Evolutionary conservation across 2,113 vertebrate species (phyloP), one percentile per base, ranked within the genome.

Genomic region (Upupa epops): DNA sequence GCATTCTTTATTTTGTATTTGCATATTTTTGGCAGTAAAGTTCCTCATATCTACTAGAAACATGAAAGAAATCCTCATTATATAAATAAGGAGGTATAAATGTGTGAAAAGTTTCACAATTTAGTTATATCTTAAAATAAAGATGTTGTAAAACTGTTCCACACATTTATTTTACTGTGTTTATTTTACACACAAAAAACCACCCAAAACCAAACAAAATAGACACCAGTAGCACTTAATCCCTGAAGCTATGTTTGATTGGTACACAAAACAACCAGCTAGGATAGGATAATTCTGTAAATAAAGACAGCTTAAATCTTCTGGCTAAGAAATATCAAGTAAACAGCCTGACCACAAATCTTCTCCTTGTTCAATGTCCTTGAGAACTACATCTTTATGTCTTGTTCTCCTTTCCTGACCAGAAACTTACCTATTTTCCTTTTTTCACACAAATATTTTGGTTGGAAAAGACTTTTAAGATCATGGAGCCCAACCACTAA

Each of bases 221-320:
- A 42, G 5, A 22, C 36, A 63, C 17, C 28, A 63, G 6, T 34
- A 55, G 11, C 16, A 74, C 25, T 81, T 84, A 84, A 84, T 92
- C 52, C 29, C 7, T 86, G 81, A 90, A 86, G 24, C 32, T 58
- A 3, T 74, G 15, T 81, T 92, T 92, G 73, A 42, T 81, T 78
- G 70, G 52, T 80, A 78, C 3, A 59, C 31, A 93, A 76, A 88
- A 66, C 45, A 83, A 80, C 61, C 79, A 73, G 17, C 8, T 46
- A 83, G 2, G 24, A 13, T 24, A 12, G 2, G 7, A 54, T 70
- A 88, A 88, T 70, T 77, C 46, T 74, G 16, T 73, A 86, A 80
- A 88, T 58, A 85, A 74, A 74, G 22, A 68, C 5, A 86, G 17
- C 52, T 84, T 22, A 89, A 77, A 63, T 83, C 19, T 88, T 92